Conservation (phyloP, 1,140 invertebrate genomes). For the Pogonomyrmex barbatus region DNA sequence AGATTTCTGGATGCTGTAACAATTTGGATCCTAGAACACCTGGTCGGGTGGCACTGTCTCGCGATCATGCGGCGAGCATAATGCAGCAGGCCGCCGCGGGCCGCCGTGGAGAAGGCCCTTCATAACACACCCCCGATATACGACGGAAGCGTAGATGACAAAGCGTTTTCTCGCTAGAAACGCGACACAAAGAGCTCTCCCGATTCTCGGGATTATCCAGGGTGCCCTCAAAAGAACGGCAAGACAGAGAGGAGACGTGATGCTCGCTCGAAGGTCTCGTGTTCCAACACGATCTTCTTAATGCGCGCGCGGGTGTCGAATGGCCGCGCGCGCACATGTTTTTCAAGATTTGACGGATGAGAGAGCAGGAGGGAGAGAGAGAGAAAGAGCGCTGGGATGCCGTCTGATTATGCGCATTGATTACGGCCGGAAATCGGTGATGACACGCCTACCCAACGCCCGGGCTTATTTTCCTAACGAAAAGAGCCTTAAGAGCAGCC, state of each 20-base stretch:
- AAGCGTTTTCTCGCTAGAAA: constrained; percentile 77
- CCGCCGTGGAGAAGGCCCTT: constrained; percentile 28
- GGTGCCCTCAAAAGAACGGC: constrained; percentile 37
- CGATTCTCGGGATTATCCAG: constrained; percentile 78
- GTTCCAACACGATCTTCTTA: constrained; percentile 38
- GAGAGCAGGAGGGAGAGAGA: not conserved
- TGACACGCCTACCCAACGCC: constrained; percentile 65
- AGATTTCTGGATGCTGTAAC: constrained; percentile 83
- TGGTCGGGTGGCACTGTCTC: constrained; percentile 79
- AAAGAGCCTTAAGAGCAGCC: not conserved
- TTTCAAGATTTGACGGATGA: constrained; percentile 26
- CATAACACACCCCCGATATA: constrained; percentile 81
- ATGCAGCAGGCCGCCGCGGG: constrained; percentile 60
- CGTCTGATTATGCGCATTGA: constrained; percentile 76
- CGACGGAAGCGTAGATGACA: constrained; percentile 83
- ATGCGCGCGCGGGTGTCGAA: constrained; percentile 47
- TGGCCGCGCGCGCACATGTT: constrained; percentile 58
- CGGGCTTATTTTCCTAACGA: constrained; percentile 27
- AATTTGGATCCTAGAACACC: constrained; percentile 79
- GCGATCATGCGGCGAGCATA: constrained; percentile 70
- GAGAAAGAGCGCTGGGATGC: not conserved
- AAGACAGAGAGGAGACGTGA: constrained; percentile 47
- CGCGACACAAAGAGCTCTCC: constrained; percentile 75
- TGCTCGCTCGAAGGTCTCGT: constrained; percentile 41
- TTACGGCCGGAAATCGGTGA: constrained; percentile 63